Evolutionary conservation across 2,888 invertebrate species (phyloP).

Genomic region (Coleophora flavipennella): DNA sequence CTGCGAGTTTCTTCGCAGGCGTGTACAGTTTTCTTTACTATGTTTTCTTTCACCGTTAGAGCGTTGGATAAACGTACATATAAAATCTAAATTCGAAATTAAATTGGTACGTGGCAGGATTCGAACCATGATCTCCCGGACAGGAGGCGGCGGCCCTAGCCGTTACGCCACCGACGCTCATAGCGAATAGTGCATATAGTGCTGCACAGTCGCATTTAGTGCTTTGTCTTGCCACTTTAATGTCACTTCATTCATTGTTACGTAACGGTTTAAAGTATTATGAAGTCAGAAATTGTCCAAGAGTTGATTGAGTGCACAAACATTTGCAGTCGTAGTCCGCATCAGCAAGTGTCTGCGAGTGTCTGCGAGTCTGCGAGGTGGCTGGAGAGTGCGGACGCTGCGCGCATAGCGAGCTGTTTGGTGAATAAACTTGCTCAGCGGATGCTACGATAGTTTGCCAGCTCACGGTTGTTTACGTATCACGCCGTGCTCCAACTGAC

Average conservation of each 20-base stretch:
- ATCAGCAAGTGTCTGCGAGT: slow-evolving; percentile 8
- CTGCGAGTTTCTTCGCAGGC: no score
- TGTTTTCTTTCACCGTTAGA: no score
- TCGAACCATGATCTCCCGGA: no score
- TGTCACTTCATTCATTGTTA: slow-evolving; percentile 1
- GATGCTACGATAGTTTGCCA: slow-evolving; percentile 32
- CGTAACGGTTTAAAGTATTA: background rate
- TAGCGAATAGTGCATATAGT: no score
- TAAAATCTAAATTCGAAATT: no score
- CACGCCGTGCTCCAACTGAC: slow-evolving; percentile 35
- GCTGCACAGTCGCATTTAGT: no score
- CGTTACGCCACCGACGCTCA: no score
- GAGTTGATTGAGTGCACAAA: slow-evolving; percentile 7
- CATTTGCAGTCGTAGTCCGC: background rate
- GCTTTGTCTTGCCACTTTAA: no score
- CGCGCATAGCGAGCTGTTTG: slow-evolving; percentile 35
- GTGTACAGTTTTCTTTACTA: no score
- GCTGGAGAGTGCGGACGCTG: slow-evolving; percentile 12
- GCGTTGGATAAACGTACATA: no score
- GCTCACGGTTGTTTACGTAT: slow-evolving; percentile 48
- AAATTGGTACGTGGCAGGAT: no score
- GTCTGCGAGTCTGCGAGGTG: slow-evolving; percentile 18
- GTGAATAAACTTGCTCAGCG: slow-evolving; percentile 51
- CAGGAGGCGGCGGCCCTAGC: no score
- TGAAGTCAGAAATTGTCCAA: slow-evolving; percentile 6